Evolutionary conservation across 1,140 invertebrate species (phyloP), one percentile per base, ranked within the genome.

Genomic region (Pygmarrhopalites habei): DNA sequence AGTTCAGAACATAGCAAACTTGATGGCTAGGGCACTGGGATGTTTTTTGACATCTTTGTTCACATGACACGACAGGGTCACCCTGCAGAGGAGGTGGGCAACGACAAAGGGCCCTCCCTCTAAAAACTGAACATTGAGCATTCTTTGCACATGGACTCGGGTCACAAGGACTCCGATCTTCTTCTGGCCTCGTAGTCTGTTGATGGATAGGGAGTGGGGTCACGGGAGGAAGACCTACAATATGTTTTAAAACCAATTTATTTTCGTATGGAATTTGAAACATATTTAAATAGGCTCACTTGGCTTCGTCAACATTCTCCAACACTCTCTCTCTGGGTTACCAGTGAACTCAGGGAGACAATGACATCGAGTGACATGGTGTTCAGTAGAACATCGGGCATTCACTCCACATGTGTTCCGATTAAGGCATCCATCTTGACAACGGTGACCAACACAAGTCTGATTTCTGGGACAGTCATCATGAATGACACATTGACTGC

Each of bases 321-420:
- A n/a, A 28, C 55, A 58, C 55, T 39, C 7, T 7, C 17, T 58
- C 5, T 21, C 35, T 10, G 55, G 30, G n/a, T 58, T 43, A 7
- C 55, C 55, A 41, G 55, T 39, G 23, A 12, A 58, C 17, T 23
- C 35, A 4, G 12, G 5, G 29, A 5, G 3, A 28, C 55, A 58
- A 41, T 43, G 15, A 23, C 55, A 58, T 21, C n/a, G 35, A n/a
- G 29, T 5, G 12, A n/a, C 26, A 23, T 41, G 55, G 4, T 35
- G 15, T 12, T 39, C n/a, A 10, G 23, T 21, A 28, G 14, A 39
- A 23, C 55, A 58, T 10, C 12, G 12, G 2, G 61, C 61, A 32
- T 63, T 56, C 1, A 32, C 12, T 3, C 53, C 61, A 57, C 61
- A 63, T n/a, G 52, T 10, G 19, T 32, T 52, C 35, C 10, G 5